Percentiles rank a stretch among this genome's conserved stretches.
Conservation (phyloP, 2,888 invertebrate species). For the Ceraclea dissimilis region DNA sequence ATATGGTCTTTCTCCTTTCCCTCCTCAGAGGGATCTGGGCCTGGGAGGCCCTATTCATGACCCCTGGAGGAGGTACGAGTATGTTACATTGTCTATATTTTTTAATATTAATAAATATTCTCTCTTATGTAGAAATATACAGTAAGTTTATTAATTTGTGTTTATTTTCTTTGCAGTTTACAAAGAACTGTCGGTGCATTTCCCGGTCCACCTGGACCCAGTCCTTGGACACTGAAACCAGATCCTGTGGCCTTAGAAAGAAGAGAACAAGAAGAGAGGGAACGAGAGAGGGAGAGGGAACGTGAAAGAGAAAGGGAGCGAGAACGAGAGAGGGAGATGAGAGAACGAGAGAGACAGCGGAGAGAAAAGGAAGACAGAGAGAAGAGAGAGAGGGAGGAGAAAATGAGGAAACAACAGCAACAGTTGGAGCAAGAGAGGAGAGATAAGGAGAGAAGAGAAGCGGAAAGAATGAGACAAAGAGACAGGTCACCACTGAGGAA, state of each 20-base stretch:
- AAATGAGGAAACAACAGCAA: slow-evolving; percentile 42
- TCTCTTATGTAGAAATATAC: too few relatives aligned
- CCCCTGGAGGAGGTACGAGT: slow-evolving; percentile 57
- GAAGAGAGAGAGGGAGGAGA: slow-evolving; percentile 47
- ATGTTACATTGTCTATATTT: slow-evolving; percentile 18
- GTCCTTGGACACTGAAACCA: slow-evolving; percentile 59
- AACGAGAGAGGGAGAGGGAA: slow-evolving; percentile 49
- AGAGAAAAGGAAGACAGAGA: slow-evolving; percentile 54
- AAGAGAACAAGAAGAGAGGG: slow-evolving; percentile 53
- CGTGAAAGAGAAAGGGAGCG: slow-evolving; percentile 52
- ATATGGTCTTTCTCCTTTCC: slow-evolving; percentile 62
- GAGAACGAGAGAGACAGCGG: slow-evolving; percentile 50
- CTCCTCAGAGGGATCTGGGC: slow-evolving; percentile 52
- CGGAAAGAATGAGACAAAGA: slow-evolving; percentile 55
- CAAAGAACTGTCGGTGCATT: slow-evolving; percentile 53
- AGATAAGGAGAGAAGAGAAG: slow-evolving; percentile 51
- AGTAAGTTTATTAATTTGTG: neutral
- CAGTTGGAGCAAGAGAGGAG: slow-evolving; percentile 49
- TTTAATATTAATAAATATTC: slow-evolving; percentile 8
- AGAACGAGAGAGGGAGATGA: slow-evolving; percentile 41
- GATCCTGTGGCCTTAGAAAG: slow-evolving; percentile 55
- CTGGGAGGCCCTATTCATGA: slow-evolving; percentile 50
- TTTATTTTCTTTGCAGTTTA: slow-evolving; percentile 32
- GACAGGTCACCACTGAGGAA: slow-evolving; percentile 73
- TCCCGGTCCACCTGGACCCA: slow-evolving; percentile 45